Base-by-base conservation (phyloP, 2,113 vertebrate species). In the Calyptommatus sinebrachiatus region DNA sequence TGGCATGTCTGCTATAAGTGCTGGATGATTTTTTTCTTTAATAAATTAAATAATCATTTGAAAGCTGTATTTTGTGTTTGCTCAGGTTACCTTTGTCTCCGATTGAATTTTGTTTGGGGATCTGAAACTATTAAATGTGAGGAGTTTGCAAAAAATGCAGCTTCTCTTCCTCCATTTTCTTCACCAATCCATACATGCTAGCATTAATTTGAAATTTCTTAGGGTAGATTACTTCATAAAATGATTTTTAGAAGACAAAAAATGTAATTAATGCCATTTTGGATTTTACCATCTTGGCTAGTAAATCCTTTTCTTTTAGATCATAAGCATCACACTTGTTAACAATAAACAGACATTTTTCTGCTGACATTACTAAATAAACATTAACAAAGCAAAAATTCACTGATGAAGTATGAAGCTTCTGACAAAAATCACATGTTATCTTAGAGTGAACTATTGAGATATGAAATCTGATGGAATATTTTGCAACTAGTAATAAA, bases 401-500 rank as follows among this genome's bases (percentile, higher is more conserved):
- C 83, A 90, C 89, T 88, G 84, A 92, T 87, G 91, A 73, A 10
- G 53, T 84, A 74, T 77, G 53, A 57, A 89, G 83, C 90, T 84
- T 82, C n/a, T 75, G 77, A 46, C 66, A 83, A 80, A n/a, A 88
- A 77, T 88, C 78, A 85, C 78, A 90, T 77, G 71, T 67, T 89
- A 90, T 92, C 85, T 68, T 60, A n/a, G 45, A 68, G 83, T 89
- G 90, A 83, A 84, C 74, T 78, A 18, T 69, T 73, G 0, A 85
- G 88, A 84, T 85, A 83, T 85, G 82, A 82, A 91, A 72, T 63
- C 93, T 92, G 92, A 88, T 72, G 88, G 90, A 90, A 87, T 84
- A 76, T 86, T 86, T 83, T 77, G 71, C 85, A 90, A 79, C 61
- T 86, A 90, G 79, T 46, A 88, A 87, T 76, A 87, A 81, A 78